Evolutionary conservation across 2,797 vertebrate genomes (phyloP).

Genomic region (Vultur gryphus): DNA sequence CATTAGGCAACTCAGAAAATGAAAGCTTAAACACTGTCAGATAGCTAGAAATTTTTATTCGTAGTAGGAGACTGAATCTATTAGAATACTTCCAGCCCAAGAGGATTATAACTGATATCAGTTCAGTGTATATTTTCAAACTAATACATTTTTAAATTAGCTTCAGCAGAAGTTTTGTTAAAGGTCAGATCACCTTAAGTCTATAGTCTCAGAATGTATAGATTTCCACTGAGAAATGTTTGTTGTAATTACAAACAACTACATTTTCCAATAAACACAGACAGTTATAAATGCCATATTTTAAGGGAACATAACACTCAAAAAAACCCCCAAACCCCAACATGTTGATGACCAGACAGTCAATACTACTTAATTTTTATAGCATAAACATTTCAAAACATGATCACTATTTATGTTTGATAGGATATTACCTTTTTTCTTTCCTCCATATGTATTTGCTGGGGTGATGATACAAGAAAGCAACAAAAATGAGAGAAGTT

Average conservation of each 20-base stretch:
- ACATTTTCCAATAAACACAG: background rate
- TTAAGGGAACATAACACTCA: background rate
- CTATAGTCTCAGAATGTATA: background rate
- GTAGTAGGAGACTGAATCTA: background rate
- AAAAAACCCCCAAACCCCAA: background rate
- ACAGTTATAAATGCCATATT: background rate
- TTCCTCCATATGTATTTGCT: constrained; percentile 42
- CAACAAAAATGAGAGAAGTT: constrained; percentile 31
- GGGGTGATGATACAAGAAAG: constrained; percentile 31
- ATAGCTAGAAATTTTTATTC: background rate
- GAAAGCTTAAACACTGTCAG: background rate
- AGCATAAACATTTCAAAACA: background rate
- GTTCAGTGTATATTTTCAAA: background rate
- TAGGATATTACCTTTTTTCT: constrained; percentile 67
- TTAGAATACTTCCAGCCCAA: background rate
- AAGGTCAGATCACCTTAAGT: background rate
- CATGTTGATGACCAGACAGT: background rate
- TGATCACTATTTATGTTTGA: background rate
- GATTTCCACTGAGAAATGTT: background rate
- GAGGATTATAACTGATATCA: background rate
- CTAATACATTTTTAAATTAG: background rate
- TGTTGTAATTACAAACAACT: background rate
- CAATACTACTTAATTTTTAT: background rate
- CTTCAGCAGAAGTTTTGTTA: background rate
- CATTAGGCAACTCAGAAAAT: background rate